Evolutionary conservation across 1,140 invertebrate species (phyloP), one percentile per base, ranked within the genome.

Genomic region (Acromyrmex charruanus): DNA sequence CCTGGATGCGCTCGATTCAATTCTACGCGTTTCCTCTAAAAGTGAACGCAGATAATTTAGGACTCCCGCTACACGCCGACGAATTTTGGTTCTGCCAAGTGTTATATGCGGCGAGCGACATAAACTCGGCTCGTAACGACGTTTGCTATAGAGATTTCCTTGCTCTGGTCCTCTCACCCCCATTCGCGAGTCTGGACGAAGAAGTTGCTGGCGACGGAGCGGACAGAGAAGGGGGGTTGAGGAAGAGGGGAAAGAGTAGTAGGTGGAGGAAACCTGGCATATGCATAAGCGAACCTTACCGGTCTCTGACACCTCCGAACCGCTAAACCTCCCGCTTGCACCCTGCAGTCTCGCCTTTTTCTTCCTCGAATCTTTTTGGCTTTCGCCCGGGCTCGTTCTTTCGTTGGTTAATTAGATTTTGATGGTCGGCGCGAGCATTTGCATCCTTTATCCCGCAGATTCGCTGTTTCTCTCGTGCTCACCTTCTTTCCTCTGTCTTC

Each of bases 391-490:
- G 88, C 91, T 75, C 88, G 92, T 90, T 93, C 93, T 93, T 93
- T 92, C 93, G 93, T 86, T 93, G 91, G 93, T 94, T 94, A 94
- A 94, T 94, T 94, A 95, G 93, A 94, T 95, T 95, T 95, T 94
- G 94, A 95, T 95, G 94, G 94, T 91, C 92, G 90, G 92, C 92
- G 92, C 91, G 88, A 94, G 91, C 92, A 94, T 95, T 94, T 95
- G 94, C 94, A 95, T 95, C 91, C 92, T 94, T 93, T 94, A 94
- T 94, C 91, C 88, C 84, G 75, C 51, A 65, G 85, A 90, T 91
- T 85, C 87, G 88, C 86, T 90, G 88, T 92, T 90, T 59, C 77
- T 89, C 91, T 87, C 75, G 72, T 65, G 49, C 81, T 75, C 77
- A 63, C 72, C 39, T 75, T 53, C 35, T 51, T 90, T 65, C 61